Base-by-base conservation (phyloP, 2,888 invertebrate genomes). In the Mesorhabditis sp. region DNA sequence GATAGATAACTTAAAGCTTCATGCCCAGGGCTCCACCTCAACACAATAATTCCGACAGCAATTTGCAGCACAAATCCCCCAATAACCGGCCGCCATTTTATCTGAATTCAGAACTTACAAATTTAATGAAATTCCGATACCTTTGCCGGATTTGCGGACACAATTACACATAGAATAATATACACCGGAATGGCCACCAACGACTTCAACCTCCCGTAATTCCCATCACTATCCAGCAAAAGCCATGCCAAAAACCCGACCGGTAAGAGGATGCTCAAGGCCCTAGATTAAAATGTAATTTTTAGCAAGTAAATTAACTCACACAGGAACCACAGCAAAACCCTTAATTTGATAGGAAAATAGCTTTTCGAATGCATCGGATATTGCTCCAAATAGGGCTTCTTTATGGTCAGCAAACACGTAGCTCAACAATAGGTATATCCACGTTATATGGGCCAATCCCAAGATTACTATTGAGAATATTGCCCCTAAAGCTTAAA, bases 11-110 rank as follows among this genome's bases (percentile, higher is more conserved):
- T 10, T 50, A 50, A n/a, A 50, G 10, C 58, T 13, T n/a, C 10
- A 13, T 50, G 58, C 2, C 58, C 58, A n/a, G 58, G n/a, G 7
- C 10, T 10, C 58, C 58, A 50, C 7, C 58, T 10, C 2, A 50
- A n/a, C 1, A 50, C 58, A n/a, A 50, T 10, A 50, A 50, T 10
- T 2, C 58, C 58, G 2, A 50, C 7, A 4, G 90, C 71, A 82
- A 95, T 92, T 88, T 96, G 95, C 3, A 94, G 87, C 0, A 90
- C 87, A 42, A 94, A 87, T 0, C 95, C 95, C 81, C 91, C 90
- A 15, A 91, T 82, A 0, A 95, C 92, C 0, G 91, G 91, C 4
- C 91, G 89, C 94, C 94, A 86, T 15, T 83, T 83, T 1, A 87
- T 83, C 87, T 87, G 62, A 67, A 71, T 62, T n/a, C 28, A 63